Percentiles rank a stretch among this genome's conserved stretches.
These are phyloP conservation scores for Intellagama lesueurii DNA, from an alignment of 2,797 vertebrate species.

Conservation along the genomic window DNA sequence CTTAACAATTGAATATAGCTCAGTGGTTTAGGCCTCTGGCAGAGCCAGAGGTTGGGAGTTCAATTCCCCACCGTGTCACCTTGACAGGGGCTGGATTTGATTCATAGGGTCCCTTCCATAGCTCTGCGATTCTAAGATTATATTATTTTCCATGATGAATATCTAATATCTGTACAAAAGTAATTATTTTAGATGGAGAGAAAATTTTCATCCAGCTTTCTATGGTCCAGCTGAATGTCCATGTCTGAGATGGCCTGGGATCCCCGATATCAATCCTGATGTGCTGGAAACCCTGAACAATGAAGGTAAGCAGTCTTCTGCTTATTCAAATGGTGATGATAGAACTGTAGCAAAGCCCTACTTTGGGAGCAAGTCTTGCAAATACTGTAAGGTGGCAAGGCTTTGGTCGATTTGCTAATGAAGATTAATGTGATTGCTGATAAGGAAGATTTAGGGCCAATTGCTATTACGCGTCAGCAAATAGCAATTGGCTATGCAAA, in stretches of 20 bases:
- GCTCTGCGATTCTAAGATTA: too few relatives aligned
- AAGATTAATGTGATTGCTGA: constrained; percentile 75
- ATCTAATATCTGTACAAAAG: neutral
- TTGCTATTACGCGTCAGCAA: constrained; percentile 52
- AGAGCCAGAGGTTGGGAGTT: too few relatives aligned
- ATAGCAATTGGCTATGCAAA: too few relatives aligned
- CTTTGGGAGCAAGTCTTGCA: constrained; percentile 36
- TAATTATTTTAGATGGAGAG: neutral
- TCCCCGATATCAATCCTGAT: neutral
- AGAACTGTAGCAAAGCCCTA: neutral
- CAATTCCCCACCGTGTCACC: too few relatives aligned
- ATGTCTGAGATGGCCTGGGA: neutral
- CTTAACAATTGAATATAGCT: neutral
- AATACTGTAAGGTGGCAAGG: constrained; percentile 62
- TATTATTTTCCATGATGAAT: neutral
- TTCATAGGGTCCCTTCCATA: too few relatives aligned
- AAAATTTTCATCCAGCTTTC: neutral
- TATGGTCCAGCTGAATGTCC: neutral
- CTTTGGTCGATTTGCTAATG: constrained; percentile 74
- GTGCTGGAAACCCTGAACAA: neutral
- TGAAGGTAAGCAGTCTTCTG: neutral
- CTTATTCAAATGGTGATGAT: fast-evolving
- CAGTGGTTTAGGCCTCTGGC: too few relatives aligned
- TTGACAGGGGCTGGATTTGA: too few relatives aligned
- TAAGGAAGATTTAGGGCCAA: constrained; percentile 71